Evolutionary conservation across 2,113 vertebrate species (phyloP).

Genomic region (Gila orcuttii): DNA sequence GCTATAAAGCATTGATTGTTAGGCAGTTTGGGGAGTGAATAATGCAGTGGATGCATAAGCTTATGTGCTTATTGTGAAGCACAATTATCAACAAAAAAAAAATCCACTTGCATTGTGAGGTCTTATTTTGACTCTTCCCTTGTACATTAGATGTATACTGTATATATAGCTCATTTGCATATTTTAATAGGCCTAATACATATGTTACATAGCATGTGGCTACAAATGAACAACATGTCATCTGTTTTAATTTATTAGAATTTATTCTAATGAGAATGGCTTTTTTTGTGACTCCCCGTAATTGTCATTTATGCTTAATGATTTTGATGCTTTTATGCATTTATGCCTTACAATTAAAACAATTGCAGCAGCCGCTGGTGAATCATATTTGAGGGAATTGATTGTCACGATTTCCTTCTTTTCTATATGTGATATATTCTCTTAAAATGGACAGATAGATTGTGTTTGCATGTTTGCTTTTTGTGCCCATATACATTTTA

Average conservation of each 20-base stretch:
- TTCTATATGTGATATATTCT: neutral
- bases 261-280: neutral
- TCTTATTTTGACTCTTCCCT: neutral
- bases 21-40: neutral
- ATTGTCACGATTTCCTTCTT: neutral
- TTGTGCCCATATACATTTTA: neutral
- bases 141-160: neutral
- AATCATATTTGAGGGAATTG: neutral
- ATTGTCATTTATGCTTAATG: neutral
- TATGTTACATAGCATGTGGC: neutral
- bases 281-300: neutral
- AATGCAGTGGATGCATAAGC: neutral
- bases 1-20: neutral
- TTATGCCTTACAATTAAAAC: neutral
- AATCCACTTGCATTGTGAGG: neutral
- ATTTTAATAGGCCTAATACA: neutral
- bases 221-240: neutral
- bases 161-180: neutral
- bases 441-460: neutral
- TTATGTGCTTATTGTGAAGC: neutral
- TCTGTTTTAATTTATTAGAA: neutral
- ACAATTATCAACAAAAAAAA: neutral
- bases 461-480: neutral
- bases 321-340: neutral
- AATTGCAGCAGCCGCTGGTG: neutral